phyloP scores from a whole-genome alignment of 92 coral and sea anemone species.

The Parazoanthus swiftii region DNA sequence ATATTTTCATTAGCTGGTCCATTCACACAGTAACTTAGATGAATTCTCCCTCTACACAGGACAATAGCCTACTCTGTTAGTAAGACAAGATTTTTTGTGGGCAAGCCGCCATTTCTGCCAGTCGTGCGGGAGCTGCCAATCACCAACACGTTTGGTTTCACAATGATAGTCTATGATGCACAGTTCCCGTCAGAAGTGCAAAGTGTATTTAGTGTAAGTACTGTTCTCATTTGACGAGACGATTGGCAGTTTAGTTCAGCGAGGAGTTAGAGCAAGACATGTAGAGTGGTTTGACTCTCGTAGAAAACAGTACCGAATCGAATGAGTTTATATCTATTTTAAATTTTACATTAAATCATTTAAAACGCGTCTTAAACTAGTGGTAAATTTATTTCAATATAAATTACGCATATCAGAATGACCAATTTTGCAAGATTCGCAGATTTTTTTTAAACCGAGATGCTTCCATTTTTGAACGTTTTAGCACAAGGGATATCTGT shows the following conservation, averaged over 20 bases:
- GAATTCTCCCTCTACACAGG: constrained; percentile 49
- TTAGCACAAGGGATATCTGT: not conserved
- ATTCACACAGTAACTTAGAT: not conserved
- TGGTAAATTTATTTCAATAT: too few species aligned
- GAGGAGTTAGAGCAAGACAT: too few species aligned
- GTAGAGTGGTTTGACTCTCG: too few species aligned
- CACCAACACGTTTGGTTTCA: constrained; percentile 88
- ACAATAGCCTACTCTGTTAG: constrained; percentile 98
- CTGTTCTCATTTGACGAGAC: not conserved
- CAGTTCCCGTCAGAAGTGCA: constrained; percentile 85
- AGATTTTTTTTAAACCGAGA: not conserved
- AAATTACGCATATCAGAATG: too few species aligned
- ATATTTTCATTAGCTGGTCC: not conserved
- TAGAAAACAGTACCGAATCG: too few species aligned
- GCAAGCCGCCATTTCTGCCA: constrained; percentile 90
- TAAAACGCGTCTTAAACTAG: too few species aligned
- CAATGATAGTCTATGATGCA: constrained; percentile 92
- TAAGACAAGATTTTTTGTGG: constrained; percentile 95
- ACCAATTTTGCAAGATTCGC: too few species aligned
- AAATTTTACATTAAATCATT: too few species aligned
- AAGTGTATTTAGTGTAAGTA: constrained; percentile 77
- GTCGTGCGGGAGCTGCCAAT: constrained; percentile 85
- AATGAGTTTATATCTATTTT: too few species aligned
- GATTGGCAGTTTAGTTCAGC: not conserved
- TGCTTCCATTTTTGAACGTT: not conserved